phyloP scores from a whole-genome alignment of 64 coral and sea anemone genomes.

The Acropora yongei region DNA sequence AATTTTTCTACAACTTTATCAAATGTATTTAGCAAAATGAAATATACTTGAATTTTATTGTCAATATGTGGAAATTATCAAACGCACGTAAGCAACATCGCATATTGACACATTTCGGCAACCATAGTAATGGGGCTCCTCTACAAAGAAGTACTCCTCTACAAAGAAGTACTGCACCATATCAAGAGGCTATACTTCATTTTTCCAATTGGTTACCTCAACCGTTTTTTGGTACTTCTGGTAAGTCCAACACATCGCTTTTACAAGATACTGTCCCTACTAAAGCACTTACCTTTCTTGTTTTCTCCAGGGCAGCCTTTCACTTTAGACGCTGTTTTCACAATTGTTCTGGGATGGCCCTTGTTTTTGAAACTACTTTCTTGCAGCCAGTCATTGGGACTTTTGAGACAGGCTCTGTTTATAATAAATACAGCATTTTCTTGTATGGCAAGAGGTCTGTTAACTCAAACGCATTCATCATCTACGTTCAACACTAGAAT shows the following conservation, averaged over 20 bases:
- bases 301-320: background rate
- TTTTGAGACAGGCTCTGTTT: conserved; percentile 9
- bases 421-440: conserved; percentile 61
- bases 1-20: too few relatives aligned
- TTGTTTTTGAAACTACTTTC: conserved; percentile 54
- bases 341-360: conserved; percentile 7
- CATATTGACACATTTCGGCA: too few relatives aligned
- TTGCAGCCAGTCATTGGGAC: conserved; percentile 34
- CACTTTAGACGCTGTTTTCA: background rate
- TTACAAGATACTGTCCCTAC: background rate
- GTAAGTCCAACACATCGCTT: background rate
- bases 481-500: conserved; percentile 56
- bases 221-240: background rate
- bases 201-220: conserved; percentile 26
- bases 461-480: conserved; percentile 37
- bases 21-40: too few relatives aligned
- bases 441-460: conserved; percentile 53
- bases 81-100: too few relatives aligned
- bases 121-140: background rate
- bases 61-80: too few relatives aligned
- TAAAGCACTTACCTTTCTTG: background rate
- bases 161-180: conserved; percentile 37
- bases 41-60: too few relatives aligned
- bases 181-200: conserved; percentile 11
- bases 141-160: background rate